Percentiles rank a stretch among this genome's conserved stretches.
phyloP scores from a whole-genome alignment of 2,113 vertebrate genomes.

The Sinocyclocheilus grahami region DNA sequence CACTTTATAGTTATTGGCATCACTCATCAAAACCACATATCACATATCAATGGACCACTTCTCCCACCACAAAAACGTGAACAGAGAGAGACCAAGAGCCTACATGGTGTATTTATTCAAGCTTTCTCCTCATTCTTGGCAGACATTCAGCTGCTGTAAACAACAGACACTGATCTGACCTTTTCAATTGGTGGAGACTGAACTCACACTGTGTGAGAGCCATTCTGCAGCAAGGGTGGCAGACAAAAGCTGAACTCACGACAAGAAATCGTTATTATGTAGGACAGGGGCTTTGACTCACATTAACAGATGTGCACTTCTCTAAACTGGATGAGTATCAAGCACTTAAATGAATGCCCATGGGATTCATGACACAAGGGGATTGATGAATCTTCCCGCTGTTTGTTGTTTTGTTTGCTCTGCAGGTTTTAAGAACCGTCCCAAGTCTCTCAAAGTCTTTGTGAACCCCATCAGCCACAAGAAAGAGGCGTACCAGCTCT shows the following conservation, averaged over 20 bases:
- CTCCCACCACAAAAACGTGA: background rate
- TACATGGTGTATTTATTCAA: slow-evolving; percentile 52
- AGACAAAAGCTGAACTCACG: slow-evolving; percentile 44
- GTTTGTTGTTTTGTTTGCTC: slow-evolving; percentile 19
- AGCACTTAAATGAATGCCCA: slow-evolving; percentile 52
- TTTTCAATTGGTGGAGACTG: slow-evolving; percentile 52
- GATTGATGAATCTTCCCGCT: slow-evolving; percentile 42
- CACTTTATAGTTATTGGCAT: background rate
- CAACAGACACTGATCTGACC: slow-evolving; percentile 53
- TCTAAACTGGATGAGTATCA: slow-evolving; percentile 38
- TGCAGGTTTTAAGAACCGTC: slow-evolving; percentile 84
- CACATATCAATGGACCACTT: background rate
- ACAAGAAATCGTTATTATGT: slow-evolving; percentile 27
- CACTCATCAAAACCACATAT: background rate
- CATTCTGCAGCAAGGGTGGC: slow-evolving; percentile 49
- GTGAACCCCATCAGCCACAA: slow-evolving; percentile 94
- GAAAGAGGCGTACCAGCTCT: slow-evolving; percentile 85
- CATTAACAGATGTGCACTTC: slow-evolving; percentile 54
- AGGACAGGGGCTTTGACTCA: slow-evolving; percentile 31
- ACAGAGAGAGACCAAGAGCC: background rate
- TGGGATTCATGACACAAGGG: slow-evolving; percentile 39
- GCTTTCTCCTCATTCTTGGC: slow-evolving; percentile 55
- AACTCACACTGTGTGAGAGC: slow-evolving; percentile 46
- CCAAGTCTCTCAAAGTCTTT: slow-evolving; percentile 88
- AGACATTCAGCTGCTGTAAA: slow-evolving; percentile 52